These are phyloP conservation scores for Polydrusus tereticollis DNA, from an alignment of 2,888 invertebrate species.

Conservation along the genomic window DNA sequence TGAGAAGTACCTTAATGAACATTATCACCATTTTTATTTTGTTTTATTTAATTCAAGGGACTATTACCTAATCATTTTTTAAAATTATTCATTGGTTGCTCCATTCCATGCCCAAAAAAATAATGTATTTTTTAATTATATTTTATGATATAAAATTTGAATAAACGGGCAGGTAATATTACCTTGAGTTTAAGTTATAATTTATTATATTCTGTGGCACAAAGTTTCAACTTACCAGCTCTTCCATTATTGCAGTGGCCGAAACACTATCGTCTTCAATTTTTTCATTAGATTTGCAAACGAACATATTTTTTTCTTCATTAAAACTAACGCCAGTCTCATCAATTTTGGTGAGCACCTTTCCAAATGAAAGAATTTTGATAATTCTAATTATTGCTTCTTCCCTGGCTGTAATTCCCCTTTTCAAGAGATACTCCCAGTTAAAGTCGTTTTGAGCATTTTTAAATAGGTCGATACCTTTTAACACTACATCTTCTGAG, in stretches of 20 bases:
- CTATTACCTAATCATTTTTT: no score
- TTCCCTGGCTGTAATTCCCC: slow-evolving; percentile 73
- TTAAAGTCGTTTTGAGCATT: slow-evolving; percentile 68
- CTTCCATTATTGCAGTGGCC: slow-evolving; percentile 53
- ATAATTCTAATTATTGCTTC: slow-evolving; percentile 82
- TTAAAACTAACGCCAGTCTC: slow-evolving; percentile 79
- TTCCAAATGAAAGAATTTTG: slow-evolving; percentile 85
- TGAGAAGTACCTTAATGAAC: no score
- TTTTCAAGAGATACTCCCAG: slow-evolving; percentile 75
- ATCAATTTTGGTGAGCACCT: slow-evolving; percentile 74
- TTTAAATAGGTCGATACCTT: slow-evolving; percentile 73
- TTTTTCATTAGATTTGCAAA: slow-evolving; percentile 55
- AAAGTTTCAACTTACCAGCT: slow-evolving; percentile 52
- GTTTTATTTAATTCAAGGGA: no score
- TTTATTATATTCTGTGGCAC: no score
- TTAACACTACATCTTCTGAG: slow-evolving; percentile 81
- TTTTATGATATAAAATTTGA: no score
- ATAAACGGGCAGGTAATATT: no score
- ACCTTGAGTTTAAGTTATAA: no score
- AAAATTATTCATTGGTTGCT: no score
- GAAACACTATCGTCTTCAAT: slow-evolving; percentile 51
- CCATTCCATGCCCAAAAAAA: no score
- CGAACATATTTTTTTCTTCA: slow-evolving; percentile 62
- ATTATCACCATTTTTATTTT: no score
- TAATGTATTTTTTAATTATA: no score